Evolutionary conservation across 2,888 invertebrate genomes (phyloP).

Genomic region (Lasioglossum oenotherae): DNA sequence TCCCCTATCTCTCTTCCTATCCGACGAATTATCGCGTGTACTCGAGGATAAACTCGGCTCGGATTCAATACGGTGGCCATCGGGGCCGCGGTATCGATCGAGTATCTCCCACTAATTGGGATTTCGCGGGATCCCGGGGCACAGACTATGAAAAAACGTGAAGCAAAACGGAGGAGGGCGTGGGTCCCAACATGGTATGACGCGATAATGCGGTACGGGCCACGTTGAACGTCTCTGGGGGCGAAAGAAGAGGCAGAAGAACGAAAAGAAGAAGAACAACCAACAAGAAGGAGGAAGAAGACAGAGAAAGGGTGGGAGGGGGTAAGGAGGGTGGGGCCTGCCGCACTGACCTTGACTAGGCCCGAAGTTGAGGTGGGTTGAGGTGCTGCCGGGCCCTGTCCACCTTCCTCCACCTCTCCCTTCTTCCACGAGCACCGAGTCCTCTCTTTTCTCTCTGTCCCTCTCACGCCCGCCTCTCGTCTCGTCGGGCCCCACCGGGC

Average conservation of each 20-base stretch:
- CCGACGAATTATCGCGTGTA: constrained; percentile 12
- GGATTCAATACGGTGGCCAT: constrained; percentile 52
- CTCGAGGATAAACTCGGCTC: constrained; percentile 32
- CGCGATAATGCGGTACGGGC: constrained; percentile 77
- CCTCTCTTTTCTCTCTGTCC: constrained; percentile 42
- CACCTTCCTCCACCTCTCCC: constrained; percentile 60
- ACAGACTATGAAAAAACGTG: constrained; percentile 27
- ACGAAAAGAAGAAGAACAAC: constrained; percentile 38
- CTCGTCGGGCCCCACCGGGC: constrained; percentile 69
- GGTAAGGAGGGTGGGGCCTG: constrained; percentile 70
- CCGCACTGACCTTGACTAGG: constrained; percentile 83
- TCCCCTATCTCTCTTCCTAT: constrained; percentile 10
- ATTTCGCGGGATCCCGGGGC: constrained; percentile 62
- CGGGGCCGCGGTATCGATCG: constrained; percentile 43
- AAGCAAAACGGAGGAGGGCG: constrained; percentile 63
- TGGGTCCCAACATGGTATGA: constrained; percentile 76
- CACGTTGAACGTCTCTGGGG: constrained; percentile 43
- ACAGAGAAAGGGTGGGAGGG: constrained; percentile 35
- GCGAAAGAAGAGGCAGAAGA: constrained; percentile 53
- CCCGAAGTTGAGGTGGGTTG: constrained; percentile 83
- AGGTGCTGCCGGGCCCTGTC: constrained; percentile 76
- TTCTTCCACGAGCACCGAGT: constrained; percentile 34
- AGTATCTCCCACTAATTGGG: constrained; percentile 69
- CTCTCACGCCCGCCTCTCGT: constrained; percentile 42
- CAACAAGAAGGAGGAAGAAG: constrained; percentile 44